Conservation (phyloP, 1,140 invertebrate genomes). For the Neelides sp. region DNA sequence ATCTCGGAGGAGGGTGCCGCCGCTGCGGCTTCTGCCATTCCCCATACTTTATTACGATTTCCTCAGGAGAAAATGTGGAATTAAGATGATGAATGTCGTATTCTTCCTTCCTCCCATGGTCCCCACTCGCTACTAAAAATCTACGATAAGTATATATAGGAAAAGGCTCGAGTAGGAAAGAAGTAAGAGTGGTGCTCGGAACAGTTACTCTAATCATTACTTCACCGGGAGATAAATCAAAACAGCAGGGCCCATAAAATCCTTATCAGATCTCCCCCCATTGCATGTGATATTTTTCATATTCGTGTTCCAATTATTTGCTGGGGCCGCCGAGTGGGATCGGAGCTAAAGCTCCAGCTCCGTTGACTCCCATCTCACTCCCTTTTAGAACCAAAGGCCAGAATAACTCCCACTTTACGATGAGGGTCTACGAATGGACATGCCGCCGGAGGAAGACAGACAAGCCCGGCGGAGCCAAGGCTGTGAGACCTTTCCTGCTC, state of each 20-base stretch:
- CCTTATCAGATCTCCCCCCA: slow-evolving; percentile 22
- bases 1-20: too few relatives aligned
- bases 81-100: slow-evolving; percentile 22
- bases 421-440: too few relatives aligned
- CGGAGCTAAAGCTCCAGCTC: background rate
- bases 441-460: too few relatives aligned
- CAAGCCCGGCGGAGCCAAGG: too few relatives aligned
- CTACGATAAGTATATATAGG: background rate
- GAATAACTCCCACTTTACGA: too few relatives aligned
- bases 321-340: slow-evolving; percentile 20
- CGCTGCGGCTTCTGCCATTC: too few relatives aligned
- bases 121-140: background rate
- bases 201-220: slow-evolving; percentile 28
- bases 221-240: slow-evolving; percentile 25
- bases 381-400: background rate
- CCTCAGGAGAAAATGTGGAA: too few relatives aligned
- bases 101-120: slow-evolving; percentile 7
- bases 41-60: too few relatives aligned
- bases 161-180: background rate
- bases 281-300: slow-evolving; percentile 26
- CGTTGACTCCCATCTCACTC: background rate
- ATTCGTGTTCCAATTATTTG: slow-evolving; percentile 27
- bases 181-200: background rate
- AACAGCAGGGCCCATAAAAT: slow-evolving; percentile 24
- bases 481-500: too few relatives aligned